A percentile compares a stretch with the other conserved stretches of the same genome.
Evolutionary conservation across 2,797 vertebrate genomes (phyloP).

Genomic region (Acanthurus lineatus): DNA sequence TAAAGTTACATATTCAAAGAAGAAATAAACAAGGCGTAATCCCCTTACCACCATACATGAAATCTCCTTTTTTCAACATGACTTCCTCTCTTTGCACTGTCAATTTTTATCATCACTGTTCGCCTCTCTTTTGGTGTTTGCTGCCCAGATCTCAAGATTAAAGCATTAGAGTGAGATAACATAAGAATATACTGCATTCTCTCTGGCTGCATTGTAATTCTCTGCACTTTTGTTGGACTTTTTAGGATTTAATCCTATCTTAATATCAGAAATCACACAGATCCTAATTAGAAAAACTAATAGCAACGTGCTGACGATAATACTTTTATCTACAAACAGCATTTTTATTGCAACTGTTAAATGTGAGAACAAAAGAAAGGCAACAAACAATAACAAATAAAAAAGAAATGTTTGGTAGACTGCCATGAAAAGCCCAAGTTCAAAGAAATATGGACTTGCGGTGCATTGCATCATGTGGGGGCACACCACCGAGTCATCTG

Average conservation of each 20-base stretch:
- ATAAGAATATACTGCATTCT: slow-evolving; percentile 21
- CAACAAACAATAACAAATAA: slow-evolving; percentile 78
- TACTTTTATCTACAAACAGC: slow-evolving; percentile 43
- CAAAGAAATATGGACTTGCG: slow-evolving; percentile 87
- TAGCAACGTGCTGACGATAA: neutral
- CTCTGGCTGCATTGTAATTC: slow-evolving; percentile 33
- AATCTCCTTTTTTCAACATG: slow-evolving; percentile 21
- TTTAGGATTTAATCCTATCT: slow-evolving; percentile 33
- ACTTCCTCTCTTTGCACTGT: slow-evolving; percentile 51
- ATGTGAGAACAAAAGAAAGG: slow-evolving; percentile 64
- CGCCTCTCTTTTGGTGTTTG: slow-evolving; percentile 38
- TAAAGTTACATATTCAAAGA: slow-evolving; percentile 43
- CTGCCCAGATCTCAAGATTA: slow-evolving; percentile 50
- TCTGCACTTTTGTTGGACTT: slow-evolving; percentile 6
- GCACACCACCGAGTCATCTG: slow-evolving; percentile 77
- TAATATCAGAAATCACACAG: slow-evolving; percentile 28
- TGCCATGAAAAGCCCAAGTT: slow-evolving; percentile 84
- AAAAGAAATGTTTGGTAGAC: slow-evolving; percentile 77
- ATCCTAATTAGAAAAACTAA: slow-evolving; percentile 40
- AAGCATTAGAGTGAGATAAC: slow-evolving; percentile 41
- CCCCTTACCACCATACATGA: slow-evolving; percentile 29
- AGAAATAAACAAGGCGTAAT: slow-evolving; percentile 54
- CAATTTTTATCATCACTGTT: slow-evolving; percentile 51
- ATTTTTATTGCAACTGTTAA: slow-evolving; percentile 54
- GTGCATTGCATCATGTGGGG: slow-evolving; percentile 86